These are phyloP conservation scores for Drosophila sp. DNA, from an alignment of 1,140 invertebrate genomes.

Conservation along the genomic window DNA sequence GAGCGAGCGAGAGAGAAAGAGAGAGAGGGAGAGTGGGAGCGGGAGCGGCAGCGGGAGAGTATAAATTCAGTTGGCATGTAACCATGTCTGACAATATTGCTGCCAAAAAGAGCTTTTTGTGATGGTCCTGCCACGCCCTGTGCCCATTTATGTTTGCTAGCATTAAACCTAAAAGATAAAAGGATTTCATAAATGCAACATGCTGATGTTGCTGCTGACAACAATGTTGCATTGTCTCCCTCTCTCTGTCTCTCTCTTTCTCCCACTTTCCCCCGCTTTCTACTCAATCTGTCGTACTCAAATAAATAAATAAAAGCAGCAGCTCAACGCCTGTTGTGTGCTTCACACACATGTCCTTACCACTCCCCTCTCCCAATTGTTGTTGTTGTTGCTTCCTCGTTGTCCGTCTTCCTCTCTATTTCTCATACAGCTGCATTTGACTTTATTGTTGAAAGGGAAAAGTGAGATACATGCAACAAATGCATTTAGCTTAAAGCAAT, in stretches of 20 bases:
- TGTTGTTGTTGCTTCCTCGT: slow-evolving; percentile 3
- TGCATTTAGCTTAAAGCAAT: slow-evolving; percentile 44
- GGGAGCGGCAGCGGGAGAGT: no score
- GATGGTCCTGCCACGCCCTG: slow-evolving; percentile 43
- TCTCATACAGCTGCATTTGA: slow-evolving; percentile 56
- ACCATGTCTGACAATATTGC: slow-evolving; percentile 75
- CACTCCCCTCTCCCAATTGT: slow-evolving; percentile 2
- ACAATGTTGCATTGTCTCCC: slow-evolving; percentile 69
- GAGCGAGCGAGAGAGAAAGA: background rate
- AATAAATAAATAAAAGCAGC: slow-evolving; percentile 75
- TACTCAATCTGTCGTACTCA: slow-evolving; percentile 26
- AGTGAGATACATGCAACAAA: slow-evolving; percentile 35
- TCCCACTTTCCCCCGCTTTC: background rate
- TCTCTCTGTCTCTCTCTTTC: slow-evolving; percentile 8
- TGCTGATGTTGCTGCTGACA: slow-evolving; percentile 76
- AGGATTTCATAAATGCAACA: slow-evolving; percentile 81
- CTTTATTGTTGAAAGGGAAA: slow-evolving; percentile 28
- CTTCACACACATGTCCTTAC: background rate
- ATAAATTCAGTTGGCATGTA: slow-evolving; percentile 43
- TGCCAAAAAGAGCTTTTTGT: slow-evolving; percentile 77
- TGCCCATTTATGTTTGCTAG: slow-evolving; percentile 47
- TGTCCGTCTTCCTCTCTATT: slow-evolving; percentile 45
- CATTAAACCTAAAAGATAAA: slow-evolving; percentile 78
- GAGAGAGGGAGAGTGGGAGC: background rate
- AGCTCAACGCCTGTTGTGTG: slow-evolving; percentile 67